A percentile compares a stretch with the other conserved stretches of the same genome.
Evolutionary conservation across 2,113 vertebrate genomes (phyloP).

Genomic region (Hiodon tergisus): DNA sequence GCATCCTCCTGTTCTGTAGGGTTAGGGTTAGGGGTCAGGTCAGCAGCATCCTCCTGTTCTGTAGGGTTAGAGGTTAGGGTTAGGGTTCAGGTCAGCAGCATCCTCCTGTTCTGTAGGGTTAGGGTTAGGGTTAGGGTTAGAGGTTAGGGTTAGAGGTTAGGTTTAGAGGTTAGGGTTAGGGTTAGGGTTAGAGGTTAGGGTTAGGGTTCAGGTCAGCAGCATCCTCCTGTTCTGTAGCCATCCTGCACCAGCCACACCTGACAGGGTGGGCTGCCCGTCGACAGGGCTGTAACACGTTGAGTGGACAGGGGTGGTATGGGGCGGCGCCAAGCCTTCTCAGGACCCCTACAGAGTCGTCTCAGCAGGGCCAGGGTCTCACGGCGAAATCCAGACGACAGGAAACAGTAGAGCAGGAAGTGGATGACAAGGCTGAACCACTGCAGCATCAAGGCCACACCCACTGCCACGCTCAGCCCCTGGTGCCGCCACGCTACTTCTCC

Average conservation of each 20-base stretch:
- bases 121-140: too few relatives aligned
- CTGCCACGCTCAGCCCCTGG: constrained; percentile 8
- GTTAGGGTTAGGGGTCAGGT: too few relatives aligned
- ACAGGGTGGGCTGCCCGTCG: not conserved
- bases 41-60: too few relatives aligned
- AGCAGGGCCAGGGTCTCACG: constrained; percentile 17
- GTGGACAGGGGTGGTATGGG: not conserved
- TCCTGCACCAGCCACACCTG: constrained; percentile 23
- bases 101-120: too few relatives aligned
- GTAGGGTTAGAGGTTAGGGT: too few relatives aligned
- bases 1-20: not conserved
- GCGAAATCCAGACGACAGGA: constrained; percentile 24
- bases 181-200: not conserved
- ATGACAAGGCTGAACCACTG: constrained; percentile 31
- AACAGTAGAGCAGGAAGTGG: constrained; percentile 28
- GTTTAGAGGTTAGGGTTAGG: too few relatives aligned
- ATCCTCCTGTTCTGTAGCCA: not conserved
- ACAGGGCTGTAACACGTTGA: not conserved
- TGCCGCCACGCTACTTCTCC: not conserved
- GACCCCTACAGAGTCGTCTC: constrained; percentile 9
- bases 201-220: too few relatives aligned
- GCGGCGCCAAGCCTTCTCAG: not conserved
- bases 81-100: not conserved
- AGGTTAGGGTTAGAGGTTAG: too few relatives aligned
- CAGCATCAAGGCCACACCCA: constrained; percentile 19